Base-by-base conservation (phyloP, 2,113 vertebrate species). In the Chrysochloris asiatica region DNA sequence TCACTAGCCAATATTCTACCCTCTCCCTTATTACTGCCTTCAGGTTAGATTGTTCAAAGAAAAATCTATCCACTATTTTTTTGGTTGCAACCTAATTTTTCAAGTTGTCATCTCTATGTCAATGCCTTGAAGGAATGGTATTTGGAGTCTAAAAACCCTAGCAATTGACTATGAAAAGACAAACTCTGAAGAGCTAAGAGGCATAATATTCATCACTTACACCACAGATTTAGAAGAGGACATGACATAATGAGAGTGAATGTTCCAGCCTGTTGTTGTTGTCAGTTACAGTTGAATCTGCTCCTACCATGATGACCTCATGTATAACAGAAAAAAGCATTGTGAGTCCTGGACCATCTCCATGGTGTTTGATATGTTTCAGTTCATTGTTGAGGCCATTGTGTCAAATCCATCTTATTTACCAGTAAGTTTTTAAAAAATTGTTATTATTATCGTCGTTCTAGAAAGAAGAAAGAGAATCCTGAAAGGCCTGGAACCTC, bases 41-140 rank as follows among this genome's bases (percentile, higher is more conserved):
- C 87, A 41, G 36, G 24, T 81, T 65, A 84, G 24, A 12, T 33
- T 92, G 24, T 52, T 89, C 38, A 95, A 72, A 56, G 65, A 47
- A 81, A 77, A 87, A 43, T 26, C 2, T 71, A 63, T 54, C 77
- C 83, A 86, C 17, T 79, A 14, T 41, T 67, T 82, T 88, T 76
- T 82, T 61, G 10, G 45, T 84, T 93, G 90, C 33, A 73, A 80
- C 69, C 38, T 24, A 38, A 12, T 71, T 93, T 89, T 92, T 92
- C n/a, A 67, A 89, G 41, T 86, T n/a, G 41, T 67, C 6, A 9
- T 50, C 48, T 88, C 48, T 67, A 17, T 82, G 52, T 78, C 26
- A 28, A 43, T 80, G 26, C 1, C 79, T 93, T 90, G 79, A 87
- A 95, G 24, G 50, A 75, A 43, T 16, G 59, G 52, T n/a, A 45